Conservation (phyloP, 1,140 invertebrate genomes). For the Triops cancriformis region DNA sequence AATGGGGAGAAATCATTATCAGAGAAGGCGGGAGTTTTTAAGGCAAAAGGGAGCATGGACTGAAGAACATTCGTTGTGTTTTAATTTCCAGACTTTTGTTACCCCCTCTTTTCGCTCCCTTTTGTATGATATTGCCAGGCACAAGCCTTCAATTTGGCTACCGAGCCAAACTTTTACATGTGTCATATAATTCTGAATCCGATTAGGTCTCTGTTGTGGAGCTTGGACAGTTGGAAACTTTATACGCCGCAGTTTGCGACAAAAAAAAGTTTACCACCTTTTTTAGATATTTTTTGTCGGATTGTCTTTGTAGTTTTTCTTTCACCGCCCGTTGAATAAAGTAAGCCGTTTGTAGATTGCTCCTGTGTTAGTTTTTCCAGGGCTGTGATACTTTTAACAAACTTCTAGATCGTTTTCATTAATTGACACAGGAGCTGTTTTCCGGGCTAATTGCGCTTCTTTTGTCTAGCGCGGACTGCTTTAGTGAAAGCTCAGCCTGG, state of each 20-base stretch:
- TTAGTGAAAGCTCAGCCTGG: background rate
- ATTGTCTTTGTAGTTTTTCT: background rate
- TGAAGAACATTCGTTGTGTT: slow-evolving; percentile 1
- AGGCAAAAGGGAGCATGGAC: background rate
- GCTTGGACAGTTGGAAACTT: background rate
- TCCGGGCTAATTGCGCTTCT: slow-evolving; percentile 4
- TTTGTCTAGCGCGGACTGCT: background rate
- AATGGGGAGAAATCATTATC: background rate
- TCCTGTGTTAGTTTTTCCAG: background rate
- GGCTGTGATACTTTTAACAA: background rate
- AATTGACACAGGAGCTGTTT: slow-evolving; percentile 1
- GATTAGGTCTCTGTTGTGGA: background rate
- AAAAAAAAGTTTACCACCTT: background rate
- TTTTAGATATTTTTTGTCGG: background rate
- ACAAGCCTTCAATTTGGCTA: background rate
- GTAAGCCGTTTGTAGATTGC: background rate
- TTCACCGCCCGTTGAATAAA: background rate
- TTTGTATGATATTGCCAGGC: background rate
- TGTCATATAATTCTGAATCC: slow-evolving; percentile 11
- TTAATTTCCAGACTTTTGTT: slow-evolving; percentile 8
- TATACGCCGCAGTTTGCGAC: background rate
- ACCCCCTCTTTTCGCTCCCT: background rate
- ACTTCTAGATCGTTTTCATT: slow-evolving; percentile 7
- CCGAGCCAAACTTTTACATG: background rate
- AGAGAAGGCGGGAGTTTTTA: slow-evolving; percentile 1